phyloP scores from a whole-genome alignment of 2,797 vertebrate genomes.

The Lacerta agilis region DNA sequence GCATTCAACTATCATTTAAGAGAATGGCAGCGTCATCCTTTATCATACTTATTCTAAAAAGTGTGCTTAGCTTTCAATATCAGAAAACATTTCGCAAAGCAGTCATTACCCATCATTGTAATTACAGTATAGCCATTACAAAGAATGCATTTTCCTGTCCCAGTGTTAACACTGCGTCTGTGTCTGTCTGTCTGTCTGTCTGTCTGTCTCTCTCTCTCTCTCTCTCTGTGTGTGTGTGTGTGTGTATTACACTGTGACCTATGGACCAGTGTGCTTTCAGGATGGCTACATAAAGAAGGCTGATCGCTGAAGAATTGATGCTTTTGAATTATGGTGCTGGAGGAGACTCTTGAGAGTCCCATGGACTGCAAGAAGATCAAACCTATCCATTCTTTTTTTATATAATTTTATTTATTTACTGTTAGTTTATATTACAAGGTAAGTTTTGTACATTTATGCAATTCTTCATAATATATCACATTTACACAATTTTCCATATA shows the following conservation, averaged over 20 bases:
- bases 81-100: not conserved
- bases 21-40: not conserved
- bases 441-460: no score
- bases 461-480: no score
- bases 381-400: no score
- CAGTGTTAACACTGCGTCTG: not conserved
- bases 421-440: no score
- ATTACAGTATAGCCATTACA: not conserved
- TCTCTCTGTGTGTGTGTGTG: no score
- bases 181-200: not conserved
- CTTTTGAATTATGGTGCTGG: no score
- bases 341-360: no score
- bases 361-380: no score
- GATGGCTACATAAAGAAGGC: not conserved
- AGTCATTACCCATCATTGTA: not conserved
- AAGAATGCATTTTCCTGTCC: not conserved
- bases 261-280: not conserved
- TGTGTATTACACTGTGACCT: not conserved
- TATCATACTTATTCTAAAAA: not conserved
- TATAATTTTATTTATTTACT: no score
- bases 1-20: not conserved
- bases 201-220: no score
- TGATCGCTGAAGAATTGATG: no score
- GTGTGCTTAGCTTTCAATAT: not conserved
- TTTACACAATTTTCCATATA: no score